Evolutionary conservation across 2,113 vertebrate species (phyloP).

Genomic region (Corynorhinus townsendii): DNA sequence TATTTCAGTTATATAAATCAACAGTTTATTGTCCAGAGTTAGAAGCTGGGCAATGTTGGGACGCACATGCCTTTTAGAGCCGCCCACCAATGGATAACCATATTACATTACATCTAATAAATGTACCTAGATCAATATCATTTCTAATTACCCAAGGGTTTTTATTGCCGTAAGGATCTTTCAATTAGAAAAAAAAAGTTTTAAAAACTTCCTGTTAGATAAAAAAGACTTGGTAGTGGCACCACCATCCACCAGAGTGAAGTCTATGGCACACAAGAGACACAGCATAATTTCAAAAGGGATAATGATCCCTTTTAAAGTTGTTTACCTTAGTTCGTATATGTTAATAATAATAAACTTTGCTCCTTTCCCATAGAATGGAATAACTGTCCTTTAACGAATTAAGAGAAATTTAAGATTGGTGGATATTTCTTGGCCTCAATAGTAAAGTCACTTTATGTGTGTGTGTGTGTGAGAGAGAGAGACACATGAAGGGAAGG

Average conservation of each 20-base stretch:
- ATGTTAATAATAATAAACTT: conserved; percentile 42
- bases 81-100: neutral
- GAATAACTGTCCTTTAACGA: neutral
- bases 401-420: conserved; percentile 12
- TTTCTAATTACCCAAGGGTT: conserved; percentile 53
- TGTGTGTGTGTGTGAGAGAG: neutral
- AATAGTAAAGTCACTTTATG: neutral
- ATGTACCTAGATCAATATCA: conserved; percentile 56
- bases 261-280: neutral
- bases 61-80: conserved; percentile 31
- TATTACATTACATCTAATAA: conserved; percentile 42
- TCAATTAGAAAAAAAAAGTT: conserved; percentile 38
- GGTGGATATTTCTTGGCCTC: neutral
- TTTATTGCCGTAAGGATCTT: conserved; percentile 54
- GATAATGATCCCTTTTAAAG: neutral
- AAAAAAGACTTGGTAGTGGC: neutral
- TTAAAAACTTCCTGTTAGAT: conserved; percentile 19
- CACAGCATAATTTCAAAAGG: neutral
- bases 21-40: conserved; percentile 14
- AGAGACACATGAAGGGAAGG: neutral
- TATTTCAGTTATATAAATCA: conserved; percentile 79
- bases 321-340: neutral
- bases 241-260: neutral
- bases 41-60: conserved; percentile 3
- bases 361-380: neutral